These are phyloP conservation scores for Strigamia transsilvanica DNA, from an alignment of 2,888 invertebrate genomes.

Conservation along the genomic window DNA sequence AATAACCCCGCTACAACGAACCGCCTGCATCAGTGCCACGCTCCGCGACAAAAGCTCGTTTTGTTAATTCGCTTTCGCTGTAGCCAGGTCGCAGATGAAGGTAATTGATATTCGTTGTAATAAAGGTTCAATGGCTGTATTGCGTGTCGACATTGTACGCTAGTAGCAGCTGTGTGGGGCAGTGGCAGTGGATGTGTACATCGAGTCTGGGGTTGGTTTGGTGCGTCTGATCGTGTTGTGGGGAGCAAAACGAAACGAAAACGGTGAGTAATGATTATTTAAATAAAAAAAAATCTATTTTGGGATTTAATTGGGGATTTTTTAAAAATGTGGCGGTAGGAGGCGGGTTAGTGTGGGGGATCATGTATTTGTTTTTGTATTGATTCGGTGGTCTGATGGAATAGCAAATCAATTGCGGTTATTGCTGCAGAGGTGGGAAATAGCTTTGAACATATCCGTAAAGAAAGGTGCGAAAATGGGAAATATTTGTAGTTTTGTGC, in stretches of 20 bases:
- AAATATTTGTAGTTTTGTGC: too few relatives aligned
- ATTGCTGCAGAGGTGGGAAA: too few relatives aligned
- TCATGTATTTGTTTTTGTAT: too few relatives aligned
- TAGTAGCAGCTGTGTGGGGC: slow-evolving; percentile 25
- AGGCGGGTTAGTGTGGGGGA: too few relatives aligned
- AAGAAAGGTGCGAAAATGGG: too few relatives aligned
- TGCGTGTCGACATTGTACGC: slow-evolving; percentile 41
- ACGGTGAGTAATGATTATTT: slow-evolving; percentile 6
- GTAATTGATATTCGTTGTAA: slow-evolving; percentile 48
- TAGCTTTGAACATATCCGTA: too few relatives aligned
- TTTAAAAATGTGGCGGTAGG: neutral
- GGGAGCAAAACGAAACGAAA: neutral
- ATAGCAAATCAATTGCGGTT: too few relatives aligned
- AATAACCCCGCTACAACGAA: slow-evolving; percentile 3
- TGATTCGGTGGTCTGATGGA: too few relatives aligned
- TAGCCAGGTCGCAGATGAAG: slow-evolving; percentile 9
- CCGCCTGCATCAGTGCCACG: neutral
- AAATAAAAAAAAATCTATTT: too few relatives aligned
- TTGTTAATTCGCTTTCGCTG: neutral
- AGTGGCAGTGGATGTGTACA: slow-evolving; percentile 2
- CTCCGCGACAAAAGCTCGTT: neutral
- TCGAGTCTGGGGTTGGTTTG: neutral
- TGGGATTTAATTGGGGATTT: neutral
- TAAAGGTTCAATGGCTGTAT: slow-evolving; percentile 48
- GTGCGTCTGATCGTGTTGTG: neutral